Base-by-base conservation (phyloP, 2,888 invertebrate species). In the Siphlonurus alternatus region DNA sequence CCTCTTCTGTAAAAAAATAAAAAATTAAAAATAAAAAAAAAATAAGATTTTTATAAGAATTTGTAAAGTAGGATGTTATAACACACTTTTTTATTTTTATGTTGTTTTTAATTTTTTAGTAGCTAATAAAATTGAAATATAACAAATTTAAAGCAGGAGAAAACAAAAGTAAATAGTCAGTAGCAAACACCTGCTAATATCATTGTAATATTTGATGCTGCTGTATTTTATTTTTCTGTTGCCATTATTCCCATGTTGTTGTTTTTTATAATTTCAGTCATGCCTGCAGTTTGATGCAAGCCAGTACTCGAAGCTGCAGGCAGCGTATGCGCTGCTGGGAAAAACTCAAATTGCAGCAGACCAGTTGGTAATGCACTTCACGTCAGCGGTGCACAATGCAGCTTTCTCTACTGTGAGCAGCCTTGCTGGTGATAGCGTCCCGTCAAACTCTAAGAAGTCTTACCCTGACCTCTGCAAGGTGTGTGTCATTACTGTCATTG, bases 281-380 rank as follows among this genome's bases (percentile, higher is more conserved):
- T 84, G 84, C 71, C 82, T 82, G 64, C 83, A 84, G 69, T 94
- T 93, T 73, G 89, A 96, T 71, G 80, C 82, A 23, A 81, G 81
- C 15, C 84, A 86, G 3, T 98, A 96, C 73, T 80, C 83, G 10
- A 88, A 92, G 69, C 78, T 97, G 0, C 89, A 93, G 72, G 85
- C 84, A 69, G 97, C 97, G 0, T 98, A 95, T 73, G 83, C 84
- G 53, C 78, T 96, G 23, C 76, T 98, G 2, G 94, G 93, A 1
- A 97, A 97, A 76, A 91, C 90, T 0, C 87, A 94, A 76, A 86
- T 88, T 1, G 93, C 94, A 0, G 89, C 95, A 84, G 96, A 97
- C 74, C 94, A 95, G 74, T 76, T 97, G 10, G 92, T 93, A 70
- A 94, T 97, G 84, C 94, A 96, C 74, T 95, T 93, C 71, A 89